These are phyloP conservation scores for Dendrocopos noguchii DNA, from an alignment of 2,113 vertebrate species.

Conservation along the genomic window DNA sequence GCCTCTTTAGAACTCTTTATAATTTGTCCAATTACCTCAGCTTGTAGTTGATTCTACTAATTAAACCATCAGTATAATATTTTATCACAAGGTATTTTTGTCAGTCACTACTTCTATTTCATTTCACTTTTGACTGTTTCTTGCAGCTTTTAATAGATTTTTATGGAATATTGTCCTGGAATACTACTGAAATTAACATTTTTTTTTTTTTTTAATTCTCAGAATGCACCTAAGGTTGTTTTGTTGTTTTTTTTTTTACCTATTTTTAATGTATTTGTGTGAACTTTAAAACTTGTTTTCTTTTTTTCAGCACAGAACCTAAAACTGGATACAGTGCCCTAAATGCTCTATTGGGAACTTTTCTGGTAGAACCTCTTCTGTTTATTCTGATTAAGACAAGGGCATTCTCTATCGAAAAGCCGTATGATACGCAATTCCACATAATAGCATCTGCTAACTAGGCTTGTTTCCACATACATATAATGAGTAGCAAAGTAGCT, in stretches of 20 bases:
- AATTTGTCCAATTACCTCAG: background rate
- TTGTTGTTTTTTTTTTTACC: too few species aligned
- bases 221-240: background rate
- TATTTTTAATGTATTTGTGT: background rate
- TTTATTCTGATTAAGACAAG: background rate
- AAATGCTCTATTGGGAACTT: background rate
- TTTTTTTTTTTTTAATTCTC: background rate
- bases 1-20: background rate
- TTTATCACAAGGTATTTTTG: background rate
- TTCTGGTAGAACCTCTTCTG: background rate
- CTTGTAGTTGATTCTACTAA: background rate
- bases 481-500: background rate
- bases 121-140: background rate
- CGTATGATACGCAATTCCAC: background rate
- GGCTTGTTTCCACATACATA: background rate
- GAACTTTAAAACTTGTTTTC: background rate
- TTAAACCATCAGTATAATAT: background rate
- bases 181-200: background rate
- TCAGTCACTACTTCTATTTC: background rate
- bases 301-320: background rate
- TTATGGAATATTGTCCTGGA: background rate
- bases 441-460: background rate
- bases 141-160: background rate
- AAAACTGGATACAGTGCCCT: background rate
- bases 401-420: background rate